Evolutionary conservation across 2,797 vertebrate genomes (phyloP).

Genomic region (Poliocrania exsul): DNA sequence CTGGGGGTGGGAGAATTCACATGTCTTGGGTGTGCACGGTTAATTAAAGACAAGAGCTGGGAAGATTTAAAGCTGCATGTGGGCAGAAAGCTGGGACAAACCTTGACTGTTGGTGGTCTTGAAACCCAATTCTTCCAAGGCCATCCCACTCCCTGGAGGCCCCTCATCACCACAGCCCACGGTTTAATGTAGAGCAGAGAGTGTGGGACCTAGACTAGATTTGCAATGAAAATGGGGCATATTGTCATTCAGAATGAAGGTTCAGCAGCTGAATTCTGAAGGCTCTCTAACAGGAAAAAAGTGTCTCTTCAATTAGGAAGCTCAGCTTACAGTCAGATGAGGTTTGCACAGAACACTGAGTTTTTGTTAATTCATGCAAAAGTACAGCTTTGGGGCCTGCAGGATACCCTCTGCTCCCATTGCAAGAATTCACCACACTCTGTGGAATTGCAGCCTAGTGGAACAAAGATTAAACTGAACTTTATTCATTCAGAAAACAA

Average conservation of each 20-base stretch:
- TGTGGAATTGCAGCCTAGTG: constrained; percentile 8
- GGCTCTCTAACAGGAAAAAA: neutral
- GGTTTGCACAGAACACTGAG: constrained; percentile 54
- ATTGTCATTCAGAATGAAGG: neutral
- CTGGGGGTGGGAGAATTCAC: neutral
- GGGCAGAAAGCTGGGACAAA: neutral
- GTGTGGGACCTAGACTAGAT: neutral
- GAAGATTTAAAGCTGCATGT: neutral
- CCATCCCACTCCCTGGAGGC: neutral
- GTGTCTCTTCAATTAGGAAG: neutral
- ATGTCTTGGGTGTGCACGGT: fast-evolving
- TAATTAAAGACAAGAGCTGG: neutral
- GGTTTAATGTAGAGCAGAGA: neutral
- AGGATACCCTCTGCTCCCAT: neutral
- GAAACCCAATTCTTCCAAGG: neutral
- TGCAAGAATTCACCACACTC: neutral
- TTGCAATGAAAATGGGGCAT: neutral
- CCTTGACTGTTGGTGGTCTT: neutral
- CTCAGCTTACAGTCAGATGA: constrained; percentile 34
- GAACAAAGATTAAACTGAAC: constrained; percentile 40
- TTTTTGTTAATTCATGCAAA: constrained; percentile 46
- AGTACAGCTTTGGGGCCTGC: constrained; percentile 37
- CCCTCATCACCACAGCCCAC: neutral
- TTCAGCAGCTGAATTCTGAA: neutral
- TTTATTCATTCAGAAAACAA: constrained; percentile 45